Evolutionary conservation across 1,140 invertebrate species (phyloP).

Genomic region (Caenorhabditis inopinata): DNA sequence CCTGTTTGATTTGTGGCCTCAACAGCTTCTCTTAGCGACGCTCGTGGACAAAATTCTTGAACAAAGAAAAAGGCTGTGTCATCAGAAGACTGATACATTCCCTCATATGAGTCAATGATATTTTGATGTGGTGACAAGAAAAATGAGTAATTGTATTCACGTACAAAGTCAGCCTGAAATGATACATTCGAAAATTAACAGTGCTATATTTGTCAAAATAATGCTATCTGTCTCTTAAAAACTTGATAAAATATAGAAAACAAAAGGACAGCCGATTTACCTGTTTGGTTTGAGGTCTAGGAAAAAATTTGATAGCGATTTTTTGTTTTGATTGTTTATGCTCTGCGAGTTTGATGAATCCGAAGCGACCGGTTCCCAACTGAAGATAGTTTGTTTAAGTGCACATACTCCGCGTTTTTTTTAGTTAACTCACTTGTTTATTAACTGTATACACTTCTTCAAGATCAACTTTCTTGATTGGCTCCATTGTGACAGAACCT

Average conservation of each 20-base stretch:
- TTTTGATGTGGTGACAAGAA: slow-evolving; percentile 71
- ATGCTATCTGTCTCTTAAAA: too few species aligned
- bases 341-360: slow-evolving; percentile 61
- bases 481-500: slow-evolving; percentile 53
- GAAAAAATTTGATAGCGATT: slow-evolving; percentile 62
- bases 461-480: slow-evolving; percentile 56
- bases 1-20: slow-evolving; percentile 67
- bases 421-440: slow-evolving; percentile 48
- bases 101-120: slow-evolving; percentile 70
- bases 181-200: neutral
- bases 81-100: slow-evolving; percentile 66
- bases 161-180: slow-evolving; percentile 68
- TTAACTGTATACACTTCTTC: slow-evolving; percentile 53
- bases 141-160: slow-evolving; percentile 72
- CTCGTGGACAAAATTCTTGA: slow-evolving; percentile 64
- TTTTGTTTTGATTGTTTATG: slow-evolving; percentile 56
- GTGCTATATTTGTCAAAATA: too few species aligned
- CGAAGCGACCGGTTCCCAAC: slow-evolving; percentile 61
- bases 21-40: slow-evolving; percentile 68
- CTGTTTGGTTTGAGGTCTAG: slow-evolving; percentile 60
- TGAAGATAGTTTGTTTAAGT: slow-evolving; percentile 37
- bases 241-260: neutral
- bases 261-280: slow-evolving; percentile 21
- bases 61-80: slow-evolving; percentile 63
- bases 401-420: too few species aligned